Base-by-base conservation (phyloP, 1,140 invertebrate genomes). In the Drosophila arawakana region DNA sequence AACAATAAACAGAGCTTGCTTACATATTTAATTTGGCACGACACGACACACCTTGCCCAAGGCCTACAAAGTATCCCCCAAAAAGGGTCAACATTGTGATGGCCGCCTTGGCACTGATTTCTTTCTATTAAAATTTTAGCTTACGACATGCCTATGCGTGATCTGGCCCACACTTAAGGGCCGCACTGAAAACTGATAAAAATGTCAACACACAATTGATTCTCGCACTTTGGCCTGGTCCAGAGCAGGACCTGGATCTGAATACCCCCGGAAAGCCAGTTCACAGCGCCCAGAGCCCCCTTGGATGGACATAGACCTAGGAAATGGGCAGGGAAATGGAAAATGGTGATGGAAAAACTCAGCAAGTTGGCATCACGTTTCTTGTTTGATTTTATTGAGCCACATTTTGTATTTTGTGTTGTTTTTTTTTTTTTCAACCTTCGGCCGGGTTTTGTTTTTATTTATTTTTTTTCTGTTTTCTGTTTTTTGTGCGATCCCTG, bases 161-260 rank as follows among this genome's bases (percentile, higher is more conserved):
- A 55, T 59, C 72, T 49, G 44, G 46, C 46, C 21, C 60, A 54
- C 34, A 46, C 34, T 39, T 25, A 25, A 41, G 54, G 49, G 47
- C 49, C 41, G 54, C 34, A 52, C 34, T 11, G 34, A 37, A 57
- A 57, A 80, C 84, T 89, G 84, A 89, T 89, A 89, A 89, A 89
- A 89, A 89, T 89, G 84, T 89, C 84, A 89, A 89, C 84, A 89
- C 84, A 89, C 84, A 89, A 89, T 89, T 89, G 84, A 89, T 89
- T 89, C 85, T 75, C 78, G 76, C 74, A 73, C 73, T 84, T 80
- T 76, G 69, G 25, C 25, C 25, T 30, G 25, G 25, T 30, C 6
- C 25, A 30, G 25, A 3, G 1, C 25, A 30, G 25, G 25, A 30
- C 71, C 41, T 34, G 11, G 68, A 34, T 9, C 67, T 46, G 63